Conservation (phyloP, 2,888 invertebrate species). For the Biston betularia region DNA sequence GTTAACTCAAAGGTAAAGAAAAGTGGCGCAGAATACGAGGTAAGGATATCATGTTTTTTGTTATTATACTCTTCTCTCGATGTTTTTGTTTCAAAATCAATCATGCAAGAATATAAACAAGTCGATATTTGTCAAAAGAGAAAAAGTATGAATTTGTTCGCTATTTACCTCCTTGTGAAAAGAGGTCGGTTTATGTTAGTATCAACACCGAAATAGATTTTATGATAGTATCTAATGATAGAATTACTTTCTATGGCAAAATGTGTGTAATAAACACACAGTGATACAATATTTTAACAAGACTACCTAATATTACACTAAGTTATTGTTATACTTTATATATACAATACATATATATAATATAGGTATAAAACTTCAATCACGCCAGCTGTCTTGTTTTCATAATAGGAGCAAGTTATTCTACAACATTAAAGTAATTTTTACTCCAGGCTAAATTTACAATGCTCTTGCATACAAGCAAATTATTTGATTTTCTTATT, state of each 20-base stretch:
- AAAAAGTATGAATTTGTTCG: constrained; percentile 1
- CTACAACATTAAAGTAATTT: not conserved
- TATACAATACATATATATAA: constrained; percentile 19
- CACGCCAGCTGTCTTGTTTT: constrained; percentile 28
- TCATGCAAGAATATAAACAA: not conserved
- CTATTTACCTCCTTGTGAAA: constrained; percentile 11
- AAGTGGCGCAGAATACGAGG: constrained; percentile 81
- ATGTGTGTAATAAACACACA: not conserved
- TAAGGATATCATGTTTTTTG: constrained; percentile 58
- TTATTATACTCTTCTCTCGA: constrained; percentile 6
- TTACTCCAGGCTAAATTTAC: not conserved
- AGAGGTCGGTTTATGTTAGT: constrained; percentile 20
- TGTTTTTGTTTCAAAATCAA: constrained; percentile 3
- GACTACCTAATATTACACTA: too few species aligned
- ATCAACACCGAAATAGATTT: constrained; percentile 27
- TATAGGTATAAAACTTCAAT: constrained; percentile 3
- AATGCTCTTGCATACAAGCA: not conserved
- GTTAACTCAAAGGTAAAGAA: constrained; percentile 80
- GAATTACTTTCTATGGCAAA: not conserved
- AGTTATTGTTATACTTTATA: constrained; percentile 2
- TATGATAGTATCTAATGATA: constrained; percentile 4
- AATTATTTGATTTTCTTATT: not conserved
- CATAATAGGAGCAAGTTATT: constrained; percentile 33
- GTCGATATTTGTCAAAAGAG: not conserved
- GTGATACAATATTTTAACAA: constrained; percentile 3